Evolutionary conservation across 2,888 invertebrate species (phyloP), one percentile per base, ranked within the genome.

Genomic region (Eristalis tenax): DNA sequence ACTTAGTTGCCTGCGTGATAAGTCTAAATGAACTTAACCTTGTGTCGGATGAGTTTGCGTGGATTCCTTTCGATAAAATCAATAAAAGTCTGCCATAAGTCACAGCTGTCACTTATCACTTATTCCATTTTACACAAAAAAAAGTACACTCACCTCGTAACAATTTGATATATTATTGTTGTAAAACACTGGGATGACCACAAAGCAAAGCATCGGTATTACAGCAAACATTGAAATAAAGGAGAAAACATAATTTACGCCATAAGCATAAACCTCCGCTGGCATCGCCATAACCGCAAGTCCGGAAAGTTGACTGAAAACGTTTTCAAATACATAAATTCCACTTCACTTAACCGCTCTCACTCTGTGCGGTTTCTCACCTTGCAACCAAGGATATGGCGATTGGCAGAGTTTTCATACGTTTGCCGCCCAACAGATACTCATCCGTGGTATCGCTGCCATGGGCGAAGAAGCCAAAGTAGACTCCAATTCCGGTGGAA

Each of bases 311-410:
- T 94, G 94, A 85, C 94, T 94, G 75, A 3, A 89, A 82, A 3
- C 65, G 89, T 32, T 18, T 15, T 22, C 77, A 86, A 63, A 22
- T 22, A n/a, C n/a, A n/a, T n/a, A 50, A 56, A 13, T 15, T 38
- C 4, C 38, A 38, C 4, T 38, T 13, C 38, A 32, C 38, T 38
- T 32, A 32, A 57, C 32, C 35, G 0, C 8, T 32, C n/a, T 13
- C n/a, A 22, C 35, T 57, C 59, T 26, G 10, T 43, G 18, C 5
- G 18, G 5, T 61, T 38, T 2, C n/a, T 69, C 35, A 92, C 92
- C 92, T 92, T 56, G 95, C 95, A 81, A 95, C 93, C n/a, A 96
- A 91, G 0, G 95, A 95, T 90, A 95, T 94, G 15, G 95, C 94
- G 74, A 95, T 94, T 0, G 95, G 95, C 87, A 95, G 92, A 0